Conservation (phyloP, 2,113 vertebrate species). For the Alouatta palliata region DNA sequence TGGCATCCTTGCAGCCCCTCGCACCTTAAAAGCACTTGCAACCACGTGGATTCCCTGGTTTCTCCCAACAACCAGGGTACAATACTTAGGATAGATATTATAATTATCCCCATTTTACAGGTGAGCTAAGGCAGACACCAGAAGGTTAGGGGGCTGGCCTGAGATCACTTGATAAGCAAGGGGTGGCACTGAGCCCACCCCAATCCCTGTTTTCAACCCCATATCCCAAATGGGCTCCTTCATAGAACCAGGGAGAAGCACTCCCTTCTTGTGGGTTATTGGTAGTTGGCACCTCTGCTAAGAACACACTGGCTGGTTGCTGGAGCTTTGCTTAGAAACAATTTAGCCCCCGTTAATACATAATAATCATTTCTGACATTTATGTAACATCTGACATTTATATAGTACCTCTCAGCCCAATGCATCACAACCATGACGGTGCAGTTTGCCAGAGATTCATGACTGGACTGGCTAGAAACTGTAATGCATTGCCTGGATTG, state of each 20-base stretch:
- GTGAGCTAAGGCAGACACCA: background rate
- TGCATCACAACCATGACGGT: slow-evolving; percentile 56
- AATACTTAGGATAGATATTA: background rate
- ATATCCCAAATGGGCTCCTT: background rate
- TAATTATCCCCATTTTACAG: background rate
- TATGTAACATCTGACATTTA: slow-evolving; percentile 69
- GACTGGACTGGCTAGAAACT: slow-evolving; percentile 55
- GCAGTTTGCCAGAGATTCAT: slow-evolving; percentile 64
- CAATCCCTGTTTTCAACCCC: background rate
- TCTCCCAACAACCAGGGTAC: background rate
- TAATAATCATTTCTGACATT: slow-evolving; percentile 67
- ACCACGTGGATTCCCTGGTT: background rate
- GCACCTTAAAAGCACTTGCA: background rate
- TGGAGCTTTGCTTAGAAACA: slow-evolving; percentile 54
- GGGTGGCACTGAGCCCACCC: background rate
- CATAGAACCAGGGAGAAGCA: background rate
- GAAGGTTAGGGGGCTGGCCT: background rate
- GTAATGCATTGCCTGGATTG: background rate
- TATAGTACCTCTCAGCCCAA: slow-evolving; percentile 41
- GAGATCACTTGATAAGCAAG: background rate
- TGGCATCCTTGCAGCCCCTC: background rate
- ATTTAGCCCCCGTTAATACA: slow-evolving; percentile 54
- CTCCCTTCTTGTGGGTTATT: background rate
- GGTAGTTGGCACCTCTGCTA: background rate
- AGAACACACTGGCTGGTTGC: background rate